Evolutionary conservation across 2,888 invertebrate species (phyloP).

Genomic region (Cosmorhoe ocellata): DNA sequence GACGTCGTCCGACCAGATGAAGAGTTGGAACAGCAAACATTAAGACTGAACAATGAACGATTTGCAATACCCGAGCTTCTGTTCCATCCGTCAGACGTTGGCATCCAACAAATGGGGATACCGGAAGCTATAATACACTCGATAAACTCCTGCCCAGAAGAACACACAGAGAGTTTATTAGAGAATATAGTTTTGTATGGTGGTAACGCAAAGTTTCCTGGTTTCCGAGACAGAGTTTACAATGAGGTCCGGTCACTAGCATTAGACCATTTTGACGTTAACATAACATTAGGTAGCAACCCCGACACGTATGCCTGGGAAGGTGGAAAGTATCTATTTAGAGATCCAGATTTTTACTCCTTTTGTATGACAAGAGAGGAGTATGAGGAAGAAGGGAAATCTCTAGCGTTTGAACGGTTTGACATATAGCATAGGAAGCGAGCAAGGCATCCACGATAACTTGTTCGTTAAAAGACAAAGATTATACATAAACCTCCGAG

Average conservation of each 20-base stretch:
- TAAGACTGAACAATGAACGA: slow-evolving; percentile 95
- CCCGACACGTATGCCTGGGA: slow-evolving; percentile 94
- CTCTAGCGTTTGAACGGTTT: slow-evolving; percentile 80
- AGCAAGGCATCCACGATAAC: slow-evolving; percentile 59
- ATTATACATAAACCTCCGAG: too few species aligned
- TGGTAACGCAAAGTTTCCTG: slow-evolving; percentile 89
- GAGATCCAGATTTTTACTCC: slow-evolving; percentile 87
- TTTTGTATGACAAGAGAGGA: slow-evolving; percentile 83
- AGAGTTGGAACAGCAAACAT: slow-evolving; percentile 86
- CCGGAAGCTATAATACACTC: slow-evolving; percentile 92
- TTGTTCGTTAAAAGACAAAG: slow-evolving; percentile 15
- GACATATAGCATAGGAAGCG: slow-evolving; percentile 77
- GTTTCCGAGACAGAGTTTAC: slow-evolving; percentile 86
- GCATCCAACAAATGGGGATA: slow-evolving; percentile 95
- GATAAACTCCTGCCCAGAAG: slow-evolving; percentile 88
- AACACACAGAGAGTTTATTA: slow-evolving; percentile 89
- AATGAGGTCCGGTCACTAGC: slow-evolving; percentile 90
- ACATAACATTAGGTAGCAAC: slow-evolving; percentile 83
- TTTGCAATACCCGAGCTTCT: slow-evolving; percentile 97
- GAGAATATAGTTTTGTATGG: slow-evolving; percentile 94
- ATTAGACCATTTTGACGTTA: slow-evolving; percentile 89
- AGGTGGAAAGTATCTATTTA: slow-evolving; percentile 90
- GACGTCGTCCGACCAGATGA: slow-evolving; percentile 66
- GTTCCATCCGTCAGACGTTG: slow-evolving; percentile 97
- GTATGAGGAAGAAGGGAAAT: slow-evolving; percentile 74